Percentiles rank a stretch among this genome's conserved stretches.
phyloP scores from a whole-genome alignment of 1,140 invertebrate genomes.

The Ylistrum balloti region DNA sequence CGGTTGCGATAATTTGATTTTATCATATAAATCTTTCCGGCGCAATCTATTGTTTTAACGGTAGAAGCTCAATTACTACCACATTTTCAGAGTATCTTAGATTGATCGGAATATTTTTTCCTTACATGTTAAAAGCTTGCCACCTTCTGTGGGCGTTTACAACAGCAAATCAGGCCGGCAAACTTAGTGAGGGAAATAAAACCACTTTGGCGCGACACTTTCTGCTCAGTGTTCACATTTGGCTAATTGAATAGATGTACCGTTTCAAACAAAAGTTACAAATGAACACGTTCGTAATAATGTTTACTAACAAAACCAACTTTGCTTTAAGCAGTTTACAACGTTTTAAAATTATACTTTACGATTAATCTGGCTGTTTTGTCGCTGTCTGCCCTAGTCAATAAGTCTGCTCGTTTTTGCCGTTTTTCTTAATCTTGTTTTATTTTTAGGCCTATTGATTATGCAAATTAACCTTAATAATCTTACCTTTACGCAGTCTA shows the following conservation, averaged over 20 bases:
- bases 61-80: not conserved
- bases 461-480: too few relatives aligned
- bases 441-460: too few relatives aligned
- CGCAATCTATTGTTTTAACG: not conserved
- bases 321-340: not conserved
- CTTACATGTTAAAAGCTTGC: not conserved
- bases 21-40: not conserved
- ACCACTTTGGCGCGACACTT: not conserved
- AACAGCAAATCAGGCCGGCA: too few relatives aligned
- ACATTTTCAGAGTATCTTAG: not conserved
- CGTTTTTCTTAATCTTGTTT: too few relatives aligned
- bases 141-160: not conserved
- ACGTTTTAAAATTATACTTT: too few relatives aligned
- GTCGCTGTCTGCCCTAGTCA: constrained; percentile 5
- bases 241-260: not conserved
- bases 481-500: too few relatives aligned
- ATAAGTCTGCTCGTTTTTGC: too few relatives aligned
- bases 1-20: too few relatives aligned
- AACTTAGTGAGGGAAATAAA: not conserved
- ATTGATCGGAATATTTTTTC: not conserved
- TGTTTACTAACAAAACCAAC: not conserved
- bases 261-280: not conserved
- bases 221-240: not conserved
- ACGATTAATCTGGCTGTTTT: too few relatives aligned
- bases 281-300: not conserved